phyloP scores from a whole-genome alignment of 1,140 invertebrate genomes.

The Bacillus rossius region DNA sequence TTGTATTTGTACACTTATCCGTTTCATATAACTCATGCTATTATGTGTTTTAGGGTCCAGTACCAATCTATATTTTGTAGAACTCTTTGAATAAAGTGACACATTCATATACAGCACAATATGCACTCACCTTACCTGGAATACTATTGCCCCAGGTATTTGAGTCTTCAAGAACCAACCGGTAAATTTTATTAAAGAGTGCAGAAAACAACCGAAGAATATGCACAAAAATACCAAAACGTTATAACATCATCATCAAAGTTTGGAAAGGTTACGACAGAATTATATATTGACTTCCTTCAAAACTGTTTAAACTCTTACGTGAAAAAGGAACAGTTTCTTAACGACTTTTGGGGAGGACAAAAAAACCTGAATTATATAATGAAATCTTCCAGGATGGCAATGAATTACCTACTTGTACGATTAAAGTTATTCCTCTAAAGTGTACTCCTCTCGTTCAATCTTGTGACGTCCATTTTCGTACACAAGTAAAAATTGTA shows the following conservation, averaged over 20 bases:
- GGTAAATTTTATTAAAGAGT: neutral
- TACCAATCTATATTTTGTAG: too few relatives aligned
- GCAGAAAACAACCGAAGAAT: neutral
- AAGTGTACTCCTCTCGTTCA: constrained; percentile 1
- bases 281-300: neutral
- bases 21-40: too few relatives aligned
- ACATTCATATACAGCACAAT: too few relatives aligned
- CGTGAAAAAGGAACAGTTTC: neutral
- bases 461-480: neutral
- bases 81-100: too few relatives aligned
- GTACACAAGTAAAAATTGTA: neutral
- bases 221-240: neutral
- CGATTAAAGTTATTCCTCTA: neutral
- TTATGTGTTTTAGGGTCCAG: too few relatives aligned
- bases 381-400: constrained; percentile 2
- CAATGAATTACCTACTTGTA: neutral
- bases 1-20: too few relatives aligned
- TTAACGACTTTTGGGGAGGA: neutral
- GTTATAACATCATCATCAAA: neutral
- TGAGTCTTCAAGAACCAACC: neutral
- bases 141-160: too few relatives aligned
- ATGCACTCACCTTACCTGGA: too few relatives aligned
- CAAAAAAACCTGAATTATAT: neutral
- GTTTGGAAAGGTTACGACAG: neutral
- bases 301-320: neutral